Conservation (phyloP, 2,113 vertebrate species). For the Caranx melampygus region DNA sequence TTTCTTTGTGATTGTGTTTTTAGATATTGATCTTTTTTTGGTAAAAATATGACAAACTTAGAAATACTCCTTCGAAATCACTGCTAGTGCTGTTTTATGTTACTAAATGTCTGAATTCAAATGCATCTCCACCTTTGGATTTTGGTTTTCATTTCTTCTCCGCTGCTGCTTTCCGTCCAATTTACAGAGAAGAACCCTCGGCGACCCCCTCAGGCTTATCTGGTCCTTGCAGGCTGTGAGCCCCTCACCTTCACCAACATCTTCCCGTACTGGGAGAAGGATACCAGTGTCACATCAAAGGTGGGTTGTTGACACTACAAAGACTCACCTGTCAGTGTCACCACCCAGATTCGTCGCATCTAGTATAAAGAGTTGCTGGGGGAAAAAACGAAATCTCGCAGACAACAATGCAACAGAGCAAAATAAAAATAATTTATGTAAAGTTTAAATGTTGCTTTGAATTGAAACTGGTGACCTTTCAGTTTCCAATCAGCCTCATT, state of each 20-base stretch:
- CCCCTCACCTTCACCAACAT: slow-evolving; percentile 88
- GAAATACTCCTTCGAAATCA: background rate
- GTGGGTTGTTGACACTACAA: slow-evolving; percentile 43
- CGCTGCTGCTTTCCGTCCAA: background rate
- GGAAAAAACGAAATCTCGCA: background rate
- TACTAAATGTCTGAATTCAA: background rate
- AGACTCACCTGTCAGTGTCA: background rate
- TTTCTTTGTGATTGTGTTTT: background rate
- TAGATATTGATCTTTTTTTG: background rate
- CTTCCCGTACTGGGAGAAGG: slow-evolving; percentile 85
- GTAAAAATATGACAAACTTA: too few species aligned
- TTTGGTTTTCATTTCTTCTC: background rate
- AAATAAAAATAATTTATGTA: background rate
- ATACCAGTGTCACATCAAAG: slow-evolving; percentile 67
- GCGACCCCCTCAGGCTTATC: slow-evolving; percentile 84
- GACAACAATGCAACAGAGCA: background rate
- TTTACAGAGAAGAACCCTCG: slow-evolving; percentile 83
- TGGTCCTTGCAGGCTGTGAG: slow-evolving; percentile 83
- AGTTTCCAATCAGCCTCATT: background rate
- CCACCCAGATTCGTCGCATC: background rate
- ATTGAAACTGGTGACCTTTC: background rate
- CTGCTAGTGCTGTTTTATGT: background rate
- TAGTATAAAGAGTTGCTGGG: background rate
- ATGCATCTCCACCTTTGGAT: background rate
- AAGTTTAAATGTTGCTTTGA: background rate